Evolutionary conservation across 2,113 vertebrate genomes (phyloP), one percentile per base, ranked within the genome.

Genomic region (Rutilus rutilus): DNA sequence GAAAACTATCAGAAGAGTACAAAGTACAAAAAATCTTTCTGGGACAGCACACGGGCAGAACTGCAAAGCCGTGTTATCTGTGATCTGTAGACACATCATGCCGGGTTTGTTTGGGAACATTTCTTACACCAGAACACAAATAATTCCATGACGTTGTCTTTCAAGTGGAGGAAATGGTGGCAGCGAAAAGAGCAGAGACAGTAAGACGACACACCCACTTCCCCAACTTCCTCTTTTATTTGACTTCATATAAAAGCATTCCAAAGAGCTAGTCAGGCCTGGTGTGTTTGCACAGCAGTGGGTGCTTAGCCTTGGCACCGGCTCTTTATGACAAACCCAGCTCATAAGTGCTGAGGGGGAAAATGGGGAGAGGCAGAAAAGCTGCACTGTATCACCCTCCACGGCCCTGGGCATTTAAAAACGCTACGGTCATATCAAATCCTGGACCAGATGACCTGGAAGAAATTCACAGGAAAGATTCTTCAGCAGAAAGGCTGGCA

Each of bases 211-310:
- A 92, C 93, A 92, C 92, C 92, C 92, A 92, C 93, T 92, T 88
- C 92, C 93, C 89, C 91, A 89, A 88, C 86, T 81, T 90, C 91
- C 91, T 90, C 91, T 93, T 90, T 94, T 93, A 93, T 93, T 92
- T 91, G 92, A 93, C 89, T 93, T 94, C 93, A 94, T 93, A 94
- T 93, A 92, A 94, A 57, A 94, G 92, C 94, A 94, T 95, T 95
- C 93, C 94, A 92, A 92, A 92, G 91, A 91, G 92, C 86, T 91
- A 94, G 92, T 93, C 93, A 91, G 93, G 93, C 93, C 92, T 89
- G 92, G 92, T 92, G 91, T 95, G 93, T 95, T 96, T 94, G 95
- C 94, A 91, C 92, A 94, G 92, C 85, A 86, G 90, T 89, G 91
- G 93, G 92, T 90, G 91, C 94, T 92, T 91, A 92, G 88, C 89